Conservation (phyloP, 2,888 invertebrate species). For the Ophioninae sp. region DNA sequence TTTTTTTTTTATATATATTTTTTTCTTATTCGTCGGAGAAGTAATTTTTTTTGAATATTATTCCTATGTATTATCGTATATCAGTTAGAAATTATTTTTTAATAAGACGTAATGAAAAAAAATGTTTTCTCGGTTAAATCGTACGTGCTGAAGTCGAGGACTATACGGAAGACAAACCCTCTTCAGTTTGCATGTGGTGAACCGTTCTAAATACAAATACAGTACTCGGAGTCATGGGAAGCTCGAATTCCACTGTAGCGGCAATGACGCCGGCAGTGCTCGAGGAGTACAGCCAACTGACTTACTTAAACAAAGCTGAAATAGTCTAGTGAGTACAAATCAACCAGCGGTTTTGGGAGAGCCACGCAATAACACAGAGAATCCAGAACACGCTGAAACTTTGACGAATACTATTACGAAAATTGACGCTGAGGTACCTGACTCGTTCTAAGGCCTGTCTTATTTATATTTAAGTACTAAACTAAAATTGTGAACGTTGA, state of each 20-base stretch:
- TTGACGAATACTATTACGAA: neutral
- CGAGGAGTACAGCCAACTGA: conserved; percentile 84
- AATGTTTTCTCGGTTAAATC: neutral
- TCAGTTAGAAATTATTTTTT: neutral
- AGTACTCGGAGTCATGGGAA: conserved; percentile 80
- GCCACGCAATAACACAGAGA: neutral
- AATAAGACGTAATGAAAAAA: neutral
- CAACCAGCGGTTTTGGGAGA: conserved; percentile 26
- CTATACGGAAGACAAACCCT: conserved; percentile 32
- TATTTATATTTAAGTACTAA: no score
- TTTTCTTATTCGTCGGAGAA: neutral
- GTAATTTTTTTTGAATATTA: neutral
- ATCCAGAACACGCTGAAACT: neutral
- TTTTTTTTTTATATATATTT: neutral
- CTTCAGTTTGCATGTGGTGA: conserved; percentile 33
- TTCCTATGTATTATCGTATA: no score
- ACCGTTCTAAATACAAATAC: conserved; percentile 53
- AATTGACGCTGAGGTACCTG: no score
- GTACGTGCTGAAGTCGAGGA: neutral
- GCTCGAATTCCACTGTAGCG: conserved; percentile 80
- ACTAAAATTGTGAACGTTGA: no score
- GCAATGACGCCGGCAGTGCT: conserved; percentile 83
- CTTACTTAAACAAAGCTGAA: conserved; percentile 85
- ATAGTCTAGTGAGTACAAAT: conserved; percentile 84
- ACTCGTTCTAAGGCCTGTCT: no score